Conservation (phyloP, 2,888 invertebrate genomes). For the Dicyrtomina minuta region DNA sequence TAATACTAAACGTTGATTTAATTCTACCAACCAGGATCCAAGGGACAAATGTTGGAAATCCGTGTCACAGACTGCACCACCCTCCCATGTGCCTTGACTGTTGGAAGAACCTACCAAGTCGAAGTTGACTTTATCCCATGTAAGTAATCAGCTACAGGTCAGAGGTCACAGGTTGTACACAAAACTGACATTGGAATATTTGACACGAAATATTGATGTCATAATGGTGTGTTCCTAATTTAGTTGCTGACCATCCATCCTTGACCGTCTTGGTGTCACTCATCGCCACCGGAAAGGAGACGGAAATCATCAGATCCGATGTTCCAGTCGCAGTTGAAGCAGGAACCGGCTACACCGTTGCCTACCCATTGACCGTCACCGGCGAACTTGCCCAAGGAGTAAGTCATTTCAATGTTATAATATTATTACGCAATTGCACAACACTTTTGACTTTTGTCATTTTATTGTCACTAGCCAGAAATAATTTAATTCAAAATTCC, state of each 20-base stretch:
- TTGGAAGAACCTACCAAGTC: conserved; percentile 14
- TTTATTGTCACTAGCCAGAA: too few species aligned
- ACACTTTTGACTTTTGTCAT: too few species aligned
- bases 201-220: too few species aligned
- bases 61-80: conserved; percentile 26
- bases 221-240: too few species aligned
- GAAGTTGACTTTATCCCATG: conserved; percentile 27
- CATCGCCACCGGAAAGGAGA: neutral
- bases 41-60: conserved; percentile 18
- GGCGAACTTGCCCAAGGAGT: conserved; percentile 5
- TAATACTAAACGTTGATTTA: too few species aligned
- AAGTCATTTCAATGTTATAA: neutral
- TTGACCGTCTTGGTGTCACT: too few species aligned
- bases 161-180: too few species aligned
- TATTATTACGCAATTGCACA: too few species aligned
- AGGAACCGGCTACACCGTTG: conserved; percentile 19
- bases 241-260: too few species aligned
- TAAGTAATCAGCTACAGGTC: neutral
- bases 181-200: too few species aligned
- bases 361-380: conserved; percentile 20
- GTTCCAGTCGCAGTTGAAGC: conserved; percentile 1
- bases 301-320: neutral
- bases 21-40: neutral
- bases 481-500: too few species aligned
- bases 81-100: conserved; percentile 14